A percentile compares a stretch with the other conserved stretches of the same genome.
phyloP scores from a whole-genome alignment of 1,140 invertebrate genomes.

The Magallana angulata region DNA sequence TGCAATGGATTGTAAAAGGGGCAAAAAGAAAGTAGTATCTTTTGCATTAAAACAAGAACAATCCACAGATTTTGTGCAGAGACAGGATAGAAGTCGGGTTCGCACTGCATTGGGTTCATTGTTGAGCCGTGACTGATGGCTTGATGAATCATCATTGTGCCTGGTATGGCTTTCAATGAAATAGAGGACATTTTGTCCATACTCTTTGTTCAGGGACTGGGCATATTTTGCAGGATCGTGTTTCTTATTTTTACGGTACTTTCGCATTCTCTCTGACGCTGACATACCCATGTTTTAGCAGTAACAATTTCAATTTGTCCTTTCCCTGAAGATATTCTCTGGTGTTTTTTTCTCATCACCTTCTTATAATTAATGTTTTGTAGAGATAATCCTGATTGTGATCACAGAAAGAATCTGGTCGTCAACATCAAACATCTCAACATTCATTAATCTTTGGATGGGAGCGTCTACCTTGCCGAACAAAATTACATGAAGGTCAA shows the following conservation, averaged over 20 bases:
- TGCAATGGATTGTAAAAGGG: neutral
- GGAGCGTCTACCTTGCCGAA: too few relatives aligned
- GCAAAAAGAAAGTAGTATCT: neutral
- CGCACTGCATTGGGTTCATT: neutral
- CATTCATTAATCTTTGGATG: too few relatives aligned
- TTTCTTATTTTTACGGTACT: constrained; percentile 33
- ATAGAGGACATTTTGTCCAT: neutral
- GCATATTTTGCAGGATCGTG: constrained; percentile 13
- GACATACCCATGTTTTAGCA: constrained; percentile 33
- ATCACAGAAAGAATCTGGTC: neutral
- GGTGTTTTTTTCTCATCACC: neutral
- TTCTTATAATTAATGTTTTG: neutral
- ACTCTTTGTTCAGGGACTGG: constrained; percentile 21
- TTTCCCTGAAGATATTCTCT: neutral
- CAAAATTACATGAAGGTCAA: too few relatives aligned
- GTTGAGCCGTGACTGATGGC: neutral
- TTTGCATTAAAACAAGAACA: neutral
- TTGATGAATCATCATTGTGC: constrained; percentile 55
- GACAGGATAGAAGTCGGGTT: neutral
- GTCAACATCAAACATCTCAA: too few relatives aligned
- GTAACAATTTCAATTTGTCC: neutral
- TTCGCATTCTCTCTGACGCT: constrained; percentile 41
- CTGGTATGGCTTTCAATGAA: constrained; percentile 33
- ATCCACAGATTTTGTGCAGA: constrained; percentile 1
- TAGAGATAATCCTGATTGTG: neutral